Evolutionary conservation across 2,797 vertebrate genomes (phyloP).

Genomic region (Sebastes kiyomatsui): DNA sequence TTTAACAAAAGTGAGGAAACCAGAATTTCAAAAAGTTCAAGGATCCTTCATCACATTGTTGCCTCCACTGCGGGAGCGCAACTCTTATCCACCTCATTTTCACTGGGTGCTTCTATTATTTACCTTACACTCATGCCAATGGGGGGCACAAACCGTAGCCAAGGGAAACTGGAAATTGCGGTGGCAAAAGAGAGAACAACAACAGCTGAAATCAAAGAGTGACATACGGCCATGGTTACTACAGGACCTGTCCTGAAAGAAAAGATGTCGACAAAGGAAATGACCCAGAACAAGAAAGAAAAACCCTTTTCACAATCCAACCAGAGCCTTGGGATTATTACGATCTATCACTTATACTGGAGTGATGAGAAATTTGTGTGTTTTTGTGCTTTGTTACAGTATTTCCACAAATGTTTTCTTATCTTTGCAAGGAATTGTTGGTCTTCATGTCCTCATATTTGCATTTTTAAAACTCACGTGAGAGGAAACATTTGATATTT

Average conservation of each 20-base stretch:
- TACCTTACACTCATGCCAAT: background rate
- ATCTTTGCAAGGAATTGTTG: background rate
- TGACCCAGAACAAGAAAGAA: background rate
- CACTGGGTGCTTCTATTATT: slow-evolving; percentile 8
- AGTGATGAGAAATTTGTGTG: background rate
- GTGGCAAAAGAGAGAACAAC: slow-evolving; percentile 2
- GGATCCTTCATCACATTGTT: background rate
- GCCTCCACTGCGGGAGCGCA: background rate
- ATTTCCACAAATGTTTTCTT: background rate
- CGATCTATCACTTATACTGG: background rate
- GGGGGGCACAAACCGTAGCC: slow-evolving; percentile 22
- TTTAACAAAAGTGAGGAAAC: background rate
- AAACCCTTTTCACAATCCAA: background rate
- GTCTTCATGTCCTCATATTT: background rate
- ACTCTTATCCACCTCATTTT: background rate
- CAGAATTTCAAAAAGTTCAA: slow-evolving; percentile 7
- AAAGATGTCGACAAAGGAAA: background rate
- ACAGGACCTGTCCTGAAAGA: background rate
- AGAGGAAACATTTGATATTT: background rate
- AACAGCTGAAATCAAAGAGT: slow-evolving; percentile 12
- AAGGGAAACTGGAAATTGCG: slow-evolving; percentile 34
- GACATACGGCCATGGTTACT: slow-evolving; percentile 10
- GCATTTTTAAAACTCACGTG: background rate
- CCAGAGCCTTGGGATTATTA: background rate
- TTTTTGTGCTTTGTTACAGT: background rate